Percentiles rank a stretch among this genome's conserved stretches.
Conservation (phyloP, 1,140 invertebrate species). For the Mizuhopecten yessoensis region DNA sequence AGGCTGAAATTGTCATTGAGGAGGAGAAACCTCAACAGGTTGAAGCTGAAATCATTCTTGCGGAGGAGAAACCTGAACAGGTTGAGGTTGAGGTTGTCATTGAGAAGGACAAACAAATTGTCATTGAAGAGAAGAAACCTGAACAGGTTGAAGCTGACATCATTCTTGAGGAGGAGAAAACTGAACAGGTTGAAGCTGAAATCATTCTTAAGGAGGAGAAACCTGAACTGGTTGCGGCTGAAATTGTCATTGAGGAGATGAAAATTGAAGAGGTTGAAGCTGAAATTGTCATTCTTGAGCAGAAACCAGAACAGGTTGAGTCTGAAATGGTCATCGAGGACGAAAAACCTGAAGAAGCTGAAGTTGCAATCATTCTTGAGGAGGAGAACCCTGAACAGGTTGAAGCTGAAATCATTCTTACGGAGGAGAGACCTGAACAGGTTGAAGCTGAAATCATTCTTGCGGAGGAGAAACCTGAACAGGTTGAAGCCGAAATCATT, state of each 20-base stretch:
- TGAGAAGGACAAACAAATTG: too few relatives aligned
- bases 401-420: constrained; percentile 43
- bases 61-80: too few relatives aligned
- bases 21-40: too few relatives aligned
- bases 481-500: neutral
- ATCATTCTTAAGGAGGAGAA: too few relatives aligned
- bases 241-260: constrained; percentile 41
- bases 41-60: too few relatives aligned
- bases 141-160: too few relatives aligned
- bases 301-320: neutral
- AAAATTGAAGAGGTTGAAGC: too few relatives aligned
- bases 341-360: neutral
- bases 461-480: constrained; percentile 42
- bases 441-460: constrained; percentile 46
- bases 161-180: too few relatives aligned
- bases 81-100: too few relatives aligned
- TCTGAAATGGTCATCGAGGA: neutral
- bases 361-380: neutral
- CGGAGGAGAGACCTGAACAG: constrained; percentile 43
- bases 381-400: too few relatives aligned
- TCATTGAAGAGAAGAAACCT: too few relatives aligned
- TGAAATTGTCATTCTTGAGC: neutral
- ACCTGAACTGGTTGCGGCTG: constrained; percentile 4
- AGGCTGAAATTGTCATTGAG: too few relatives aligned
- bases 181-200: neutral